phyloP scores from a whole-genome alignment of 1,140 invertebrate genomes.

The Prorops nasuta region DNA sequence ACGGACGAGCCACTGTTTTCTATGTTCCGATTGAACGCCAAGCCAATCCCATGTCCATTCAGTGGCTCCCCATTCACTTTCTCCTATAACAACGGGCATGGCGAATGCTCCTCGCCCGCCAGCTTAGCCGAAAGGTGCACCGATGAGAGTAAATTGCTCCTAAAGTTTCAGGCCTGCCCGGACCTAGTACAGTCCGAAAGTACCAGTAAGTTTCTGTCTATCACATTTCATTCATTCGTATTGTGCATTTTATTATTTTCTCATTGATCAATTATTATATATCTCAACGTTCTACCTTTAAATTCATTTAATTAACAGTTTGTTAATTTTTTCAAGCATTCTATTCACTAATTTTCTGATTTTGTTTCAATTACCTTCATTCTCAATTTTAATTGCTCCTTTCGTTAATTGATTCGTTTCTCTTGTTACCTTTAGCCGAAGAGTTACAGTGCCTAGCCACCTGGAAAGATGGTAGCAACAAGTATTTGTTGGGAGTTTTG shows the following conservation, averaged over 20 bases:
- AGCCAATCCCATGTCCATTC: slow-evolving; percentile 71
- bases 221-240: too few relatives aligned
- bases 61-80: slow-evolving; percentile 76
- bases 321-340: too few relatives aligned
- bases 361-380: too few relatives aligned
- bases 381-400: too few relatives aligned
- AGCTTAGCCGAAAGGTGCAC: slow-evolving; percentile 66
- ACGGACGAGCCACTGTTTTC: slow-evolving; percentile 72
- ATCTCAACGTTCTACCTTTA: too few relatives aligned
- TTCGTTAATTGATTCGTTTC: too few relatives aligned
- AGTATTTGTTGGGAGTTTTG: slow-evolving; percentile 61
- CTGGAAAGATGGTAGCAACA: slow-evolving; percentile 66
- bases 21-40: slow-evolving; percentile 70
- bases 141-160: slow-evolving; percentile 61
- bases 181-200: slow-evolving; percentile 61
- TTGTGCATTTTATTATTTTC: too few relatives aligned
- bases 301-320: too few relatives aligned
- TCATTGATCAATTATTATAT: too few relatives aligned
- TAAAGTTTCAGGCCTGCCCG: slow-evolving; percentile 68
- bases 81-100: slow-evolving; percentile 68
- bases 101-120: slow-evolving; percentile 61
- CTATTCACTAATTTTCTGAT: too few relatives aligned
- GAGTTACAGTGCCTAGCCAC: slow-evolving; percentile 65
- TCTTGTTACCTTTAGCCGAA: slow-evolving; percentile 59
- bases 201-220: slow-evolving; percentile 46